Base-by-base conservation (phyloP, 1,140 invertebrate species). In the Acromyrmex echinatior region DNA sequence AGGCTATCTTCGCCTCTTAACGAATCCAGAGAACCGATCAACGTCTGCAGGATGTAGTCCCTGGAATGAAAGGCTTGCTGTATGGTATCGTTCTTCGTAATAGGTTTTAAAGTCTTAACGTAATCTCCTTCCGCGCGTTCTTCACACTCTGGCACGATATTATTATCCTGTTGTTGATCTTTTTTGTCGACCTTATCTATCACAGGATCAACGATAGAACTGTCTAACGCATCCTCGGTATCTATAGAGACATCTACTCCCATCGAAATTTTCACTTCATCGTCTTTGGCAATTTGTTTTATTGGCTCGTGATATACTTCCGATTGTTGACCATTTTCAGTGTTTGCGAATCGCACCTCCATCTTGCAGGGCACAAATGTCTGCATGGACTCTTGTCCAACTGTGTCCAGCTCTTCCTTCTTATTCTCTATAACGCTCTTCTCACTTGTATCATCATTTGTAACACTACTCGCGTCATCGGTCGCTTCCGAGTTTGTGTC, bases 101-200 rank as follows among this genome's bases (percentile, higher is more conserved):
- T 53, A 4, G 93, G 93, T 70, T 94, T 94, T 10, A 94, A 84
- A 7, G 93, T 94, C 76, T 93, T 94, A 4, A 93, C 71, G 66
- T 93, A 94, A 60, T 94, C 93, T 21, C 87, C 89, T 16, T 94
- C 92, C 7, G 86, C 21, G 21, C 92, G 88, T 56, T 93, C 91
- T 12, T 79, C 88, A 16, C 88, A 76, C 0, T 91, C 87, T 18
- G 53, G 21, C 49, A 6, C 31, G 7, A n/a, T 10, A 39, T 87
- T 63, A 1, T 89, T 70, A 3, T 86, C 53, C 60, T n/a, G 5
- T 7, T 51, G 51, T 9, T 21, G 78, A 1, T 91, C 80, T 9
- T 58, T 85, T 18, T 68, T 68, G 58, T 87, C 79, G 28, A 35
- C 12, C 21, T 78, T 68, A 10, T 56, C 65, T 16, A 35, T 39